Evolutionary conservation across 2,888 invertebrate genomes (phyloP).

Genomic region (Lucinisca nassula): DNA sequence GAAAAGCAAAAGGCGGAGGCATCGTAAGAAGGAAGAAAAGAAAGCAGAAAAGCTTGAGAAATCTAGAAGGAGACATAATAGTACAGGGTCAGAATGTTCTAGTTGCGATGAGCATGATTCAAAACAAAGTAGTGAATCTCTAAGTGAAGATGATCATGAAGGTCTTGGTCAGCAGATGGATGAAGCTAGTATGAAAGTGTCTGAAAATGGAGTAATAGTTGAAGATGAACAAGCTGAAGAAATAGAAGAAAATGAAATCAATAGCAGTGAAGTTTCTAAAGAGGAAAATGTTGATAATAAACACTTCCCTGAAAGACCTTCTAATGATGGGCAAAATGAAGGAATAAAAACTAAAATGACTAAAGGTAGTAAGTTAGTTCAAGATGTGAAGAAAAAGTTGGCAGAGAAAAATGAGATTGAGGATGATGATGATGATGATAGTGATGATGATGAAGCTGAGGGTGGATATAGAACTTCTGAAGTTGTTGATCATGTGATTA

Average conservation of each 20-base stretch:
- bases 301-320: background rate
- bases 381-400: slow-evolving; percentile 63
- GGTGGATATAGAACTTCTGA: slow-evolving; percentile 14
- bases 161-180: slow-evolving; percentile 41
- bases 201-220: slow-evolving; percentile 52
- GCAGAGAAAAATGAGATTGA: slow-evolving; percentile 42
- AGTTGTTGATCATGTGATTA: slow-evolving; percentile 21
- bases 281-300: background rate
- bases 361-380: slow-evolving; percentile 44
- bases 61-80: slow-evolving; percentile 73
- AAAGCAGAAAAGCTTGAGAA: slow-evolving; percentile 48
- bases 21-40: slow-evolving; percentile 84
- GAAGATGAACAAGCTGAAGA: slow-evolving; percentile 47
- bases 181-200: slow-evolving; percentile 53
- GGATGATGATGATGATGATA: slow-evolving; percentile 60
- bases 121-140: slow-evolving; percentile 69
- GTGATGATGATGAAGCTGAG: slow-evolving; percentile 49
- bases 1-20: slow-evolving; percentile 84
- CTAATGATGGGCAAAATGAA: slow-evolving; percentile 11
- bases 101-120: slow-evolving; percentile 74
- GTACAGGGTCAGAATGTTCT: slow-evolving; percentile 79
- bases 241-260: slow-evolving; percentile 3
- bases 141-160: slow-evolving; percentile 72
- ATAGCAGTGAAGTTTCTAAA: slow-evolving; percentile 11
- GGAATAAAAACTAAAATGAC: slow-evolving; percentile 37